These are phyloP conservation scores for Nycteola revayana DNA, from an alignment of 2,888 invertebrate genomes.

Conservation along the genomic window DNA sequence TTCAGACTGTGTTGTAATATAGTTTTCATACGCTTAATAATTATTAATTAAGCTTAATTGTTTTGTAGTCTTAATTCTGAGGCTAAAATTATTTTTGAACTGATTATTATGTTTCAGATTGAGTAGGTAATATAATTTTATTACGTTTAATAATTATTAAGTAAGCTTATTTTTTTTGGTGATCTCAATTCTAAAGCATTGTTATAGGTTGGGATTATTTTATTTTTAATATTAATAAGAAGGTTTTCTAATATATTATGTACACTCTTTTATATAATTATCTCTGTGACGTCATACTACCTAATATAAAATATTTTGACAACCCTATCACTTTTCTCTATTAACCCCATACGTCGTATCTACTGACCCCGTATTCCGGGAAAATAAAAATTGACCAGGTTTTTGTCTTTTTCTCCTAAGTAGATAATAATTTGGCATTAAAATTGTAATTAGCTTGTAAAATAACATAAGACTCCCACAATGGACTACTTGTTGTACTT, in stretches of 20 bases:
- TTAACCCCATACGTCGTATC: conserved; percentile 16
- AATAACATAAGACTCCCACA: conserved; percentile 13
- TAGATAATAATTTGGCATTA: conserved; percentile 11
- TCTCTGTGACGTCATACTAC: conserved; percentile 5
- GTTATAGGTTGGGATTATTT: conserved; percentile 2
- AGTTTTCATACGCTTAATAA: conserved; percentile 10
- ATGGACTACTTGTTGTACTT: too few species aligned
- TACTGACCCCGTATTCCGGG: conserved; percentile 12
- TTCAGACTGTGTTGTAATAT: conserved; percentile 10
- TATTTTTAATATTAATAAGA: conserved; percentile 11
- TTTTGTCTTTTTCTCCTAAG: conserved; percentile 10
- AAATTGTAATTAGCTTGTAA: conserved; percentile 10
- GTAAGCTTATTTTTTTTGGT: conserved; percentile 2
- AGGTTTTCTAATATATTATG: conserved; percentile 11
- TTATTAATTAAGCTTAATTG: conserved; percentile 10
- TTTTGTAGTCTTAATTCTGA: conserved; percentile 12
- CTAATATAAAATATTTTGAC: conserved; percentile 10
- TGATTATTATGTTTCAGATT: conserved; percentile 3
- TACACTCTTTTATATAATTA: conserved; percentile 9
- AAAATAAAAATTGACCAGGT: conserved; percentile 10
- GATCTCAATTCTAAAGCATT: conserved; percentile 2
- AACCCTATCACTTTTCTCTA: conserved; percentile 15
- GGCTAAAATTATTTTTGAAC: conserved; percentile 9
- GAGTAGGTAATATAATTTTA: conserved; percentile 3
- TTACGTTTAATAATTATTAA: conserved; percentile 4